Conservation (phyloP, 2,113 vertebrate genomes). For the Pygoscelis antarcticus region DNA sequence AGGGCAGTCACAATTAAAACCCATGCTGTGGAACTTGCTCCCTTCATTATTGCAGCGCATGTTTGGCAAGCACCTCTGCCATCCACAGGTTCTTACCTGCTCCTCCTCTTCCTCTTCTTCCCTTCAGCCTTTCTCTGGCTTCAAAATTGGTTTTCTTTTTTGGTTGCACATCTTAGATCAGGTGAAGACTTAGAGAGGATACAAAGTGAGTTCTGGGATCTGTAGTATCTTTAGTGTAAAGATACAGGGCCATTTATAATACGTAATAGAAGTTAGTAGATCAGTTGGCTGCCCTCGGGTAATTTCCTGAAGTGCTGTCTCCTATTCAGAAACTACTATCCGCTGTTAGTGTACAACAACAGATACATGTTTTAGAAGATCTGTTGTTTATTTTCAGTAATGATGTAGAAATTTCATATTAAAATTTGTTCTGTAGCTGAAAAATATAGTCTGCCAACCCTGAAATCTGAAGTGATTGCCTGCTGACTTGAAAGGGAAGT, state of each 20-base stretch:
- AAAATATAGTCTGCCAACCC: neutral
- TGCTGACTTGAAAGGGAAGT: neutral
- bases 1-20: neutral
- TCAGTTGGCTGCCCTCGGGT: neutral
- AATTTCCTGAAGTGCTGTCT: neutral
- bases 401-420: neutral
- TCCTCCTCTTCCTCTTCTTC: neutral
- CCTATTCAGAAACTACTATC: neutral
- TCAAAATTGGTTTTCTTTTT: neutral
- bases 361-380: neutral
- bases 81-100: accelerated
- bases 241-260: neutral
- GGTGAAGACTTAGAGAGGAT: neutral
- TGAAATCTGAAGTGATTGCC: neutral
- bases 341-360: neutral
- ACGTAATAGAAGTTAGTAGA: neutral
- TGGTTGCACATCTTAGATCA: neutral
- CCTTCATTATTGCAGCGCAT: accelerated
- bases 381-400: neutral
- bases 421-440: neutral
- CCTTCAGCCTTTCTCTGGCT: neutral
- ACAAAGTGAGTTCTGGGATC: neutral
- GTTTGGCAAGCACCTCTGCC: neutral
- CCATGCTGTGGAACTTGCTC: neutral
- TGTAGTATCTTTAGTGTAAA: neutral